Conservation (phyloP, 2,797 vertebrate species). For the Eremophila alpestris region DNA sequence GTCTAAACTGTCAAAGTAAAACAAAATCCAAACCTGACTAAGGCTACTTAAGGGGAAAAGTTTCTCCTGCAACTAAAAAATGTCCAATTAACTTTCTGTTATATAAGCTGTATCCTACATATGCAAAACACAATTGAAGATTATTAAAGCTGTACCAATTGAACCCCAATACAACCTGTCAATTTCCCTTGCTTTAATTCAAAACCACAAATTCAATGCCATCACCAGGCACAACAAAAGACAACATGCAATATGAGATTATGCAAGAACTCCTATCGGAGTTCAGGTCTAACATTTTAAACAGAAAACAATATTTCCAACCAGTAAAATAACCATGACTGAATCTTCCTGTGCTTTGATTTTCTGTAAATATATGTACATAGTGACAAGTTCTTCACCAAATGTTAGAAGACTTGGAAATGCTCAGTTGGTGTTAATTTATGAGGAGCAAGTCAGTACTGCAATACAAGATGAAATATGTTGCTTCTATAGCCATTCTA, state of each 20-base stretch:
- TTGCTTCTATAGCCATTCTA: neutral
- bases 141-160: neutral
- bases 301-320: neutral
- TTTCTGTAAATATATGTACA: neutral
- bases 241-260: neutral
- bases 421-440: neutral
- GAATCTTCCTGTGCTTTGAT: neutral
- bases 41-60: neutral
- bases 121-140: neutral
- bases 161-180: neutral
- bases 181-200: neutral
- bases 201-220: neutral
- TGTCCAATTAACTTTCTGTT: neutral
- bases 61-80: neutral
- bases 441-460: neutral
- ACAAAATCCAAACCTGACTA: neutral
- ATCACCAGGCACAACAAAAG: neutral
- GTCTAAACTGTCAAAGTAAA: neutral
- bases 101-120: neutral
- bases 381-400: neutral
- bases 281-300: neutral
- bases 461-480: neutral
- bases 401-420: neutral
- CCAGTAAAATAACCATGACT: neutral
- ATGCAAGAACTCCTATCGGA: neutral